Evolutionary conservation across 2,888 invertebrate genomes (phyloP).

Genomic region (Tanytarsus gracilentus): DNA sequence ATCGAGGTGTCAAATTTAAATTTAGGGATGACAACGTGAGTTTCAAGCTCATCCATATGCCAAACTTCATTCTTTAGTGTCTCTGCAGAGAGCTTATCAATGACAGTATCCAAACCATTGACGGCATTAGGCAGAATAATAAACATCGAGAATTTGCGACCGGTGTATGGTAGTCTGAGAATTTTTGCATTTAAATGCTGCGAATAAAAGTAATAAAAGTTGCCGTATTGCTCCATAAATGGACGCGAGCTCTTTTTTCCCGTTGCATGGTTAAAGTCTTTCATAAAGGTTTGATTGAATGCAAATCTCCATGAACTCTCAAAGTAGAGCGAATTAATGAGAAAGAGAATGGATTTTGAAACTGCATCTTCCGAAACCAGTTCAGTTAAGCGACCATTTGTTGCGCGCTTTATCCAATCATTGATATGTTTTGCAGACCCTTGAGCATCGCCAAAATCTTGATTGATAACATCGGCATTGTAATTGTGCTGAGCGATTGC

Average conservation of each 20-base stretch:
- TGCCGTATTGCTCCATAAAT: conserved; percentile 61
- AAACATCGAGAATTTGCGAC: conserved; percentile 60
- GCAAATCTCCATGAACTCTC: conserved; percentile 68
- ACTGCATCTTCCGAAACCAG: conserved; percentile 48
- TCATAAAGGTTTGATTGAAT: conserved; percentile 54
- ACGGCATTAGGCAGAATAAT: conserved; percentile 58
- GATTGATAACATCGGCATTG: conserved; percentile 52
- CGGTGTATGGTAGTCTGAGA: conserved; percentile 62
- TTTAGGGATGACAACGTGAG: conserved; percentile 60
- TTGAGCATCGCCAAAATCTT: conserved; percentile 53
- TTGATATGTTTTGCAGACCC: conserved; percentile 59
- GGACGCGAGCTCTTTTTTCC: conserved; percentile 45
- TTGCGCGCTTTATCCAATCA: conserved; percentile 66
- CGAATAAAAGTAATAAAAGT: conserved; percentile 57
- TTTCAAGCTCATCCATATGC: conserved; percentile 50
- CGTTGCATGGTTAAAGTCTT: conserved; percentile 52
- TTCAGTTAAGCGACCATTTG: conserved; percentile 61
- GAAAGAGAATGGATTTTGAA: conserved; percentile 52
- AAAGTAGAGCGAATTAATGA: conserved; percentile 71
- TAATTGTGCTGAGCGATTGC: conserved; percentile 56
- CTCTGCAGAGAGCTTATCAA: conserved; percentile 49
- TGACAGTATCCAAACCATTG: conserved; percentile 52
- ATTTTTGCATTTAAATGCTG: conserved; percentile 58
- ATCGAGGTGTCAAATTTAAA: conserved; percentile 64
- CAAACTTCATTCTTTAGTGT: conserved; percentile 50